Base-by-base conservation (phyloP, 2,113 vertebrate species). In the Poeciliopsis occidentalis region DNA sequence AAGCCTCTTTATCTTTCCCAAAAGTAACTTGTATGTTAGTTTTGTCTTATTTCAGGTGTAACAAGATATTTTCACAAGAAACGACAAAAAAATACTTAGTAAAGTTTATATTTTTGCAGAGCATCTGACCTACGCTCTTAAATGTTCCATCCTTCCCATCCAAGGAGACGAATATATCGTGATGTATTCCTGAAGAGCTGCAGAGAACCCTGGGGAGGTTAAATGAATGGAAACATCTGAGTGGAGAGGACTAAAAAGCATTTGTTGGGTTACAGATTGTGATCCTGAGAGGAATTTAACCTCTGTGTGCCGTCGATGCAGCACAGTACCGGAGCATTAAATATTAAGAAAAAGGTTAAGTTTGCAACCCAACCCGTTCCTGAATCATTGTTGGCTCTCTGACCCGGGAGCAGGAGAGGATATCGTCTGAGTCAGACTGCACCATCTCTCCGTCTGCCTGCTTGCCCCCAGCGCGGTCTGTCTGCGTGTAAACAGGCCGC, bases 221-320 rank as follows among this genome's bases (percentile, higher is more conserved):
- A 73, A 81, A 68, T n/a, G 5, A 54, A 54, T n/a, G 22, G 22
- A 54, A n/a, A 63, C 60, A 63, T 68, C 73, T 51, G 69, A 89
- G 84, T 79, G 79, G 84, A 78, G 57, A 74, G 67, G 75, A 70
- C 73, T 80, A 57, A 34, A 84, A 84, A 76, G 71, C 51, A 60
- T 86, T 88, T 87, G 82, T 85, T 90, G 80, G 83, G 83, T 71
- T 85, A 85, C 67, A 68, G 31, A 73, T 24, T 76, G 86, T 79
- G 76, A 82, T 84, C 80, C 75, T 41, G 64, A 62, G 71, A 64
- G 87, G 81, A 87, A 83, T 86, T 80, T 73, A 82, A 87, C 81
- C 80, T 79, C 66, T 63, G 57, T n/a, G 61, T 65, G 67, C 60
- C 67, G 69, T 41, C 51, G 39, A 67, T 72, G 88, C 82, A 86